Evolutionary conservation across 2,888 invertebrate genomes (phyloP).

Genomic region (Drosophila antonietae): DNA sequence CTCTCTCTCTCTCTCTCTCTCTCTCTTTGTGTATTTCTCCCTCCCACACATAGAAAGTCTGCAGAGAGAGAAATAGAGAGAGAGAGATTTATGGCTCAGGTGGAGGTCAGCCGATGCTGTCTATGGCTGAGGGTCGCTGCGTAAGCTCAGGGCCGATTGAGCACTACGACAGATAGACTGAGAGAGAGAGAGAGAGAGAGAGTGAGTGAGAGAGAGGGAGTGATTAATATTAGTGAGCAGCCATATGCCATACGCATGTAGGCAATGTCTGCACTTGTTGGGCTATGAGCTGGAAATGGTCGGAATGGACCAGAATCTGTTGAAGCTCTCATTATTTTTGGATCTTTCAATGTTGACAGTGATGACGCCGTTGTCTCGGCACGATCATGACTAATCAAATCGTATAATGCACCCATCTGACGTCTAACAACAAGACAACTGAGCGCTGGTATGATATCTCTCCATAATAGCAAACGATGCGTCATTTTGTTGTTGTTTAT

Average conservation of each 20-base stretch:
- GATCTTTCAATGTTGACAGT: conserved; percentile 31
- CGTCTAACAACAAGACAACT: neutral
- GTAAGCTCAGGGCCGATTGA: conserved; percentile 33
- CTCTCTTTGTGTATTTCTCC: neutral
- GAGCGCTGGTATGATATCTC: neutral
- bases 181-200: neutral
- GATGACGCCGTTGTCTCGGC: conserved; percentile 28
- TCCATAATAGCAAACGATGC: neutral
- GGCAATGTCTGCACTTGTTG: conserved; percentile 6
- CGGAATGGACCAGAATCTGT: conserved; percentile 17
- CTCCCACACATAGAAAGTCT: neutral
- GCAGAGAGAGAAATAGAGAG: conserved; percentile 16
- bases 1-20: neutral
- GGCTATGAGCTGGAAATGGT: conserved; percentile 27
- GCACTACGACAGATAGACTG: neutral
- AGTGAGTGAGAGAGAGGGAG: neutral
- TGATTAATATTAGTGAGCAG: neutral
- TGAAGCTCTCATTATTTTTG: neutral
- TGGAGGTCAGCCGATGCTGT: conserved; percentile 44
- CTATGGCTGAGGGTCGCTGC: conserved; percentile 35
- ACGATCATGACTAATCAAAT: conserved; percentile 21
- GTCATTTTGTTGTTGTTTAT: conserved; percentile 1
- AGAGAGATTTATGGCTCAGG: conserved; percentile 38
- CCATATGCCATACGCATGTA: neutral
- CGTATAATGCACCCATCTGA: neutral